Base-by-base conservation (phyloP, 2,888 invertebrate genomes). In the Patella pellucida region DNA sequence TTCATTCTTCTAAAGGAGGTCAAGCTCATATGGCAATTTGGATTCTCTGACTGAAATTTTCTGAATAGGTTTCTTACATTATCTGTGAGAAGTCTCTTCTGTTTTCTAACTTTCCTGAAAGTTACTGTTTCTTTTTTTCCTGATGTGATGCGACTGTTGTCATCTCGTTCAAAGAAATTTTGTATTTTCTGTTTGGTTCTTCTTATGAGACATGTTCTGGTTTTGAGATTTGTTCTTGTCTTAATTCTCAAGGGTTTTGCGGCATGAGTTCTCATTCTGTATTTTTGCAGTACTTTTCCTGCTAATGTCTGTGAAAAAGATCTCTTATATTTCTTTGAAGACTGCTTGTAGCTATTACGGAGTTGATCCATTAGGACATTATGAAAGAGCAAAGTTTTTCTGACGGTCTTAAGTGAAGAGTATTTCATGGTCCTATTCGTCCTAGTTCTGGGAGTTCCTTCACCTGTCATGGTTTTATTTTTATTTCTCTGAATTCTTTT, bases 141-240 rank as follows among this genome's bases (percentile, higher is more conserved):
- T 23, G 79, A 69, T 12, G 69, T 75, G 15, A 79, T 72, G 52
- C 77, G 68, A 11, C 75, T 77, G n/a, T 71, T 69, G 74, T 81
- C 79, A 71, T 79, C 76, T 12, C 79, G 52, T 31, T 74, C 72
- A 77, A 72, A 81, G 71, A 76, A 79, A n/a, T 68, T 62, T 69
- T 76, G 67, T 23, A 81, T 71, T 15, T 27, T 54, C 51, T 51
- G 12, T 70, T 50, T n/a, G 7, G 23, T 41, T 41, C 70, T 70
- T 41, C 16, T 31, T 14, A 2, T 50, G 5, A 70, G 50, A 51
- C 51, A 16, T 16, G 50, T 70, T 15, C 23, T 50, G n/a, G 41
- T 23, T 50, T 70, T 70, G 41, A 50, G 31, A n/a, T 50, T 50
- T 51, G 52, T 41, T 50, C n/a, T 50, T 51, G 15, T 51, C 11